Conservation (phyloP, 2,888 invertebrate species). For the Agrotis puta region DNA sequence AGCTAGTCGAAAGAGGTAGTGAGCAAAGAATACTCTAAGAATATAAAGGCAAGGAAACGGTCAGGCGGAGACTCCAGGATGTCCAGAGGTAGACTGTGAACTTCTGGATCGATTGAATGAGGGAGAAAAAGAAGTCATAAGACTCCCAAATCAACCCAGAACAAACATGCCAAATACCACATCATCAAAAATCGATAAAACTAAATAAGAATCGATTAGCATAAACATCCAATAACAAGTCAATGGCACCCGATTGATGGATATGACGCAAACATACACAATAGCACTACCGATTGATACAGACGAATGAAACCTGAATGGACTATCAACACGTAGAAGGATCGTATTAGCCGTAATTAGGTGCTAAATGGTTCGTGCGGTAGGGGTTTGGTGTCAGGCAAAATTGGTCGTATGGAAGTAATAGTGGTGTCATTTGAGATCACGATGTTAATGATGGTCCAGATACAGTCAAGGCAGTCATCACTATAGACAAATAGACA, state of each 20-base stretch:
- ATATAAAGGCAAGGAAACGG: too few species aligned
- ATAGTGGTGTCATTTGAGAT: conserved; percentile 3
- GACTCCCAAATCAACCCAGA: background rate
- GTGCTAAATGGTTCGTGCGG: conserved; percentile 38
- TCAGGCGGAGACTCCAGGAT: too few species aligned
- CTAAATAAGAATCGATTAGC: conserved; percentile 48
- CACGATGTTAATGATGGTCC: background rate
- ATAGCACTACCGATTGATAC: conserved; percentile 68
- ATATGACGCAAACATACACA: conserved; percentile 77
- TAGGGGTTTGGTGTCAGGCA: conserved; percentile 16
- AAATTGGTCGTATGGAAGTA: conserved; percentile 9
- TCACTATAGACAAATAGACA: background rate
- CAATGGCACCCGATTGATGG: conserved; percentile 45
- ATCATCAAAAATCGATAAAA: conserved; percentile 29
- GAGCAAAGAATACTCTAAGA: background rate
- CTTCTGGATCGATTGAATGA: background rate
- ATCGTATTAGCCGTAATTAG: conserved; percentile 63
- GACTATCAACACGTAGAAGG: conserved; percentile 69
- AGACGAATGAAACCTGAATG: conserved; percentile 68
- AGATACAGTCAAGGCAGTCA: background rate
- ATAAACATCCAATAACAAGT: conserved; percentile 54
- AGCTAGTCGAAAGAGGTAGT: background rate
- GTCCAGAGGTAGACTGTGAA: too few species aligned
- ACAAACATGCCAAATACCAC: conserved; percentile 11
- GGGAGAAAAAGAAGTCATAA: background rate